These are phyloP conservation scores for Peribatodes rhomboidaria DNA, from an alignment of 2,888 invertebrate species.

Conservation along the genomic window DNA sequence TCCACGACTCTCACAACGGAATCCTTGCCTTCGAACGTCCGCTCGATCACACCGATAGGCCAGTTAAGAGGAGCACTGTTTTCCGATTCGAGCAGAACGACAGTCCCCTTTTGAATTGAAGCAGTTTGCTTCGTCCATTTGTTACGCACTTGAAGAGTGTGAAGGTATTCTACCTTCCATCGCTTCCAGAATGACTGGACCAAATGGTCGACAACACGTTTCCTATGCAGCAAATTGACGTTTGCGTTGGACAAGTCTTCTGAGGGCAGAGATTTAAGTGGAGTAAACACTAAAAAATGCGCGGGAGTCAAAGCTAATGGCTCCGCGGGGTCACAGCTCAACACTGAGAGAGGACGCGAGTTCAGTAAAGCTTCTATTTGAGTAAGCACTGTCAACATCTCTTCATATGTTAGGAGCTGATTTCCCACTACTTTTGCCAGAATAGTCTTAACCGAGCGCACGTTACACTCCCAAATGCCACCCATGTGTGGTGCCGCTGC, in stretches of 20 bases:
- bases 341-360: not conserved
- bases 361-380: not conserved
- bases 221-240: not conserved
- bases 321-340: not conserved
- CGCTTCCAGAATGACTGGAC: not conserved
- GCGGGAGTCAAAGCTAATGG: not conserved
- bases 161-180: not conserved
- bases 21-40: too few relatives aligned
- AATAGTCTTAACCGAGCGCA: not conserved
- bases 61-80: too few relatives aligned
- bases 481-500: not conserved
- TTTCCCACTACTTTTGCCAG: not conserved
- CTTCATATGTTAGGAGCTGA: not conserved
- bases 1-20: too few relatives aligned
- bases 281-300: not conserved
- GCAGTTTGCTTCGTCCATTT: too few relatives aligned
- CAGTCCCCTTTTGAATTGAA: too few relatives aligned
- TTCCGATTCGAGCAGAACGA: too few relatives aligned
- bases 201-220: not conserved
- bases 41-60: too few relatives aligned
- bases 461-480: not conserved
- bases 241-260: not conserved
- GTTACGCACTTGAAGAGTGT: not conserved
- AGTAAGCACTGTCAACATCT: not conserved
- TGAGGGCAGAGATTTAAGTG: not conserved